phyloP scores from a whole-genome alignment of 2,113 vertebrate species.

The Columba janthina region DNA sequence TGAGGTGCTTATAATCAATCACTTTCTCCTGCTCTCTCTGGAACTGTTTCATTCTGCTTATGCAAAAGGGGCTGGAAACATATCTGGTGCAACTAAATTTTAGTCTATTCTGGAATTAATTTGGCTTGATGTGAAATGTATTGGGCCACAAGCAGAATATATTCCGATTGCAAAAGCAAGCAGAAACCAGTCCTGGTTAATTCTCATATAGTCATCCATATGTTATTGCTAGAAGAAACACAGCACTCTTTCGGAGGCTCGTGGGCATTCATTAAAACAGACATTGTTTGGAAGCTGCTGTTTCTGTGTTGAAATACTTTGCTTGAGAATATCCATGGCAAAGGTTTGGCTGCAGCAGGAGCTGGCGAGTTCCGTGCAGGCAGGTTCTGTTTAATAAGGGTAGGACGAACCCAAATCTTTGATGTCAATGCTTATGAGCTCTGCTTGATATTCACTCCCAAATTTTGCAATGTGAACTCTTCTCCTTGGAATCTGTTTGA shows the following conservation, averaged over 20 bases:
- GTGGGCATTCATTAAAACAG: neutral
- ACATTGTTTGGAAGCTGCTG: neutral
- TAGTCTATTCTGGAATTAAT: neutral
- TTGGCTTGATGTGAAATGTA: neutral
- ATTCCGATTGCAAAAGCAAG: neutral
- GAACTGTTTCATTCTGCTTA: neutral
- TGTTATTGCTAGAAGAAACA: neutral
- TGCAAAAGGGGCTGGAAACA: neutral
- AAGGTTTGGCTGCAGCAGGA: neutral
- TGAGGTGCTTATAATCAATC: neutral
- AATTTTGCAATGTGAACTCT: neutral
- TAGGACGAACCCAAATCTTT: neutral
- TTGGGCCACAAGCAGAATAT: neutral
- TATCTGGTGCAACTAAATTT: neutral
- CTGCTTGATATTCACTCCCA: neutral
- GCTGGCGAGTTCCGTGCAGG: neutral
- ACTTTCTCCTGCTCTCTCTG: neutral
- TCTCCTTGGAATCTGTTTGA: neutral
- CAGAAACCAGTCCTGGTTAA: neutral
- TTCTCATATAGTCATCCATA: neutral
- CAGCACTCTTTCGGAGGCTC: neutral
- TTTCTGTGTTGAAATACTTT: neutral
- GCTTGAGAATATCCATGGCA: constrained; percentile 15
- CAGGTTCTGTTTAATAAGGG: neutral
- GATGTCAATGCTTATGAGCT: neutral